Evolutionary conservation across 2,113 vertebrate genomes (phyloP).

Genomic region (Gobio gobio): DNA sequence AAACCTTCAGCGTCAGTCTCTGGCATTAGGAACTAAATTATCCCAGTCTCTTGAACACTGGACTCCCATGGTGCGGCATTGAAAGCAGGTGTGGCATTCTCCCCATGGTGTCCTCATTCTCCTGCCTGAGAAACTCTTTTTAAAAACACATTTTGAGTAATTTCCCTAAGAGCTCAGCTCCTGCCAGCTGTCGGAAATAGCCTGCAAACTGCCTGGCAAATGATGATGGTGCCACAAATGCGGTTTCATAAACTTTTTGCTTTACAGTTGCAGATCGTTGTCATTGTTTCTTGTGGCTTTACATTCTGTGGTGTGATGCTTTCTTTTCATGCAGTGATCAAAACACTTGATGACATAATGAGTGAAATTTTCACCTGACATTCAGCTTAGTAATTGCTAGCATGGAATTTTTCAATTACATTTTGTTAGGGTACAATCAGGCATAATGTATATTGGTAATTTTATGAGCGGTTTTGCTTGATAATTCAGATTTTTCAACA

Average conservation of each 20-base stretch:
- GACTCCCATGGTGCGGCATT: conserved; percentile 12
- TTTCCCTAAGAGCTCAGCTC: conserved; percentile 51
- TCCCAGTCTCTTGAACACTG: conserved; percentile 28
- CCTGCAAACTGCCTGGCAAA: conserved; percentile 38
- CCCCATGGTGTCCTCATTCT: conserved; percentile 41
- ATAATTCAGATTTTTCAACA: too few species aligned
- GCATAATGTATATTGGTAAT: too few species aligned
- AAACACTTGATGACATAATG: not conserved
- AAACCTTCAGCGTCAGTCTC: conserved; percentile 6
- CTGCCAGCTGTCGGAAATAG: conserved; percentile 44
- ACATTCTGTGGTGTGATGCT: not conserved
- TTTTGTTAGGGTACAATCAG: too few species aligned
- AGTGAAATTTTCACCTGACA: not conserved
- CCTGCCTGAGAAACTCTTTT: conserved; percentile 30
- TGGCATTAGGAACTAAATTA: conserved; percentile 47
- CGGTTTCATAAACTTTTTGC: not conserved
- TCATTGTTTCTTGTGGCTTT: conserved; percentile 1
- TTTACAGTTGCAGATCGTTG: conserved; percentile 16
- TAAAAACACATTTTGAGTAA: conserved; percentile 50
- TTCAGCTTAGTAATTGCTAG: not conserved
- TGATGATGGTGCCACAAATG: not conserved
- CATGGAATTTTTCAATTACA: not conserved
- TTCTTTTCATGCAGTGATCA: not conserved
- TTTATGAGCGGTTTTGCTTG: too few species aligned
- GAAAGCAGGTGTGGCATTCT: conserved; percentile 40